A percentile compares a stretch with the other conserved stretches of the same genome.
Conservation (phyloP, 1,140 invertebrate genomes). For the Leptestheria dahalacensis region DNA sequence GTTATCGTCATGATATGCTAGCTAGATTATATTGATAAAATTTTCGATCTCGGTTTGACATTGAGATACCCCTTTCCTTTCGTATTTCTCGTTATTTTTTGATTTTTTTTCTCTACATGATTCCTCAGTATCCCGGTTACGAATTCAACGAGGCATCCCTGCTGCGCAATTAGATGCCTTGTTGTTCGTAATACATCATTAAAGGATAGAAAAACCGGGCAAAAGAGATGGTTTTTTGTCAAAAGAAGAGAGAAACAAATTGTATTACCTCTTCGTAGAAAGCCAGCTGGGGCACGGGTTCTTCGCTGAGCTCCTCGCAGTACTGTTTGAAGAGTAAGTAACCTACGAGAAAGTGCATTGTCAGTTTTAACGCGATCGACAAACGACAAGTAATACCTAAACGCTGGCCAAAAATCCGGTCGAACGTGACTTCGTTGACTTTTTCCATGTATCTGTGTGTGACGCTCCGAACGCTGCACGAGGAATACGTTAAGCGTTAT, state of each 20-base stretch:
- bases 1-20: too few species aligned
- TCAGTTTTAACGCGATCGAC: neutral
- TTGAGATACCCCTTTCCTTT: too few species aligned
- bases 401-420: slow-evolving; percentile 99
- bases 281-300: slow-evolving; percentile 89
- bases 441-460: slow-evolving; percentile 99
- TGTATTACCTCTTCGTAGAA: slow-evolving; percentile 96
- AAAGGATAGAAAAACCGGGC: neutral
- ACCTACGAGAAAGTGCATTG: slow-evolving; percentile 39
- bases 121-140: neutral
- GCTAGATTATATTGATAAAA: too few species aligned
- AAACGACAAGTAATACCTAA: slow-evolving; percentile 56
- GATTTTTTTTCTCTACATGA: neutral
- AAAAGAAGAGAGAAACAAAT: neutral
- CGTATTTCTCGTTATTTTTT: too few species aligned
- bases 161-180: neutral
- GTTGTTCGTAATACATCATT: neutral
- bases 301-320: slow-evolving; percentile 91
- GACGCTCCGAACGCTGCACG: slow-evolving; percentile 93
- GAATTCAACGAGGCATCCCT: neutral
- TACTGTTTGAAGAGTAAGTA: slow-evolving; percentile 99
- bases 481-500: slow-evolving; percentile 24
- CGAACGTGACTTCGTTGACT: slow-evolving; percentile 96
- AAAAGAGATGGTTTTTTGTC: neutral
- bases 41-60: too few species aligned